Evolutionary conservation across 2,888 invertebrate species (phyloP).

Genomic region (Xestobium rufovillosum): DNA sequence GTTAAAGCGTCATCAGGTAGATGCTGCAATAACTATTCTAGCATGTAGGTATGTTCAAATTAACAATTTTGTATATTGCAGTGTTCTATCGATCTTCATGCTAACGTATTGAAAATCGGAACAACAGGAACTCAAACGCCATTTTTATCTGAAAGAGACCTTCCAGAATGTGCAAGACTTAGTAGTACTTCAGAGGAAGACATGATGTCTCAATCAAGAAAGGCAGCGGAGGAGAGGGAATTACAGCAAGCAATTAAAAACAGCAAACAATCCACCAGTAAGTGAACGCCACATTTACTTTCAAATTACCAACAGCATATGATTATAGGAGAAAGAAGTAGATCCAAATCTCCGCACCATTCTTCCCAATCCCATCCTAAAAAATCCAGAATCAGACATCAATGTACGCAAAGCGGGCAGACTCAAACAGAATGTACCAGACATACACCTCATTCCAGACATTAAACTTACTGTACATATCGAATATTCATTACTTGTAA

Average conservation of each 20-base stretch:
- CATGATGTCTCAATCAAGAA: conserved; percentile 41
- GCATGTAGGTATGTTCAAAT: conserved; percentile 6
- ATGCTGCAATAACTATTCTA: conserved; percentile 11
- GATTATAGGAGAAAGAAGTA: too few relatives aligned
- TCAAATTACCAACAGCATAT: conserved; percentile 4
- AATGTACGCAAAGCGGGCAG: too few relatives aligned
- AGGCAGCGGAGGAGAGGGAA: conserved; percentile 60
- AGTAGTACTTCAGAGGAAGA: conserved; percentile 63
- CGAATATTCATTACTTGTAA: too few relatives aligned
- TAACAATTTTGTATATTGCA: conserved; percentile 34
- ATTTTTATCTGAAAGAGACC: conserved; percentile 71
- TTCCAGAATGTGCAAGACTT: conserved; percentile 76
- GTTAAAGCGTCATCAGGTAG: conserved; percentile 90
- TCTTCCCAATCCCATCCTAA: too few relatives aligned
- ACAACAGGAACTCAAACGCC: conserved; percentile 88
- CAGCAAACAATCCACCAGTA: conserved; percentile 47
- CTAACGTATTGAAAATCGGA: conserved; percentile 82
- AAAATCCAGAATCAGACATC: too few relatives aligned
- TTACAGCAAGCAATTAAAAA: conserved; percentile 66
- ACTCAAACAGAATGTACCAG: too few relatives aligned
- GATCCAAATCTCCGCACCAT: too few relatives aligned
- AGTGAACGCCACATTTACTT: conserved; percentile 5
- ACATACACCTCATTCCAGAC: too few relatives aligned
- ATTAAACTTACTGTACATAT: too few relatives aligned
- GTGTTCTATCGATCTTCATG: conserved; percentile 88